These are phyloP conservation scores for Mycteria americana DNA, from an alignment of 2,797 vertebrate genomes.

Conservation along the genomic window DNA sequence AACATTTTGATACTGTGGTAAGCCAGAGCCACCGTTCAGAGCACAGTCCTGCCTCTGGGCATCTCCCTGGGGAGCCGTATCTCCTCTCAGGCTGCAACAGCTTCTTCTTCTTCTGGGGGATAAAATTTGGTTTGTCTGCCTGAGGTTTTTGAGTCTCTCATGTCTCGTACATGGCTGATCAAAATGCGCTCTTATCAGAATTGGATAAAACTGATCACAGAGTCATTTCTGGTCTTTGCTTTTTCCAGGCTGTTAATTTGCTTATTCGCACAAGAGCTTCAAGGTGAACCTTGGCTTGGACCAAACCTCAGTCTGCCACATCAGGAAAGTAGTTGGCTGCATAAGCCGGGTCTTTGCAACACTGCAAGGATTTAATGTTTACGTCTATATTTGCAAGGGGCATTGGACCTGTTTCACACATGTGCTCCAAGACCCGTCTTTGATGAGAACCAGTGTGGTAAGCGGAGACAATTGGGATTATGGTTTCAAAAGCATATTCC, in stretches of 20 bases:
- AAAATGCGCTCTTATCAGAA: background rate
- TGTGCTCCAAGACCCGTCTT: background rate
- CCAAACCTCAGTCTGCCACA: background rate
- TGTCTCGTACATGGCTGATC: background rate
- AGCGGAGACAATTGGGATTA: background rate
- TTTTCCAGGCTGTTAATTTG: background rate
- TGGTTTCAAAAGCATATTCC: background rate
- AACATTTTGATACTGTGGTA: background rate
- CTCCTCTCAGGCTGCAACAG: background rate
- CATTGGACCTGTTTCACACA: background rate
- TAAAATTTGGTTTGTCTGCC: background rate
- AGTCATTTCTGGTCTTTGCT: background rate
- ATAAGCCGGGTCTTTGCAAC: background rate
- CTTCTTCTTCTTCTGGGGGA: background rate
- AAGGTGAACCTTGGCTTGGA: background rate
- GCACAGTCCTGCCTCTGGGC: background rate
- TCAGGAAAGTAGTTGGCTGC: background rate
- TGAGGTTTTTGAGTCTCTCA: background rate
- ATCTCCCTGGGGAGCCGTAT: background rate
- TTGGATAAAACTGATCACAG: background rate
- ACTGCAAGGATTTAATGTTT: background rate
- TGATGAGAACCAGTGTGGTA: background rate
- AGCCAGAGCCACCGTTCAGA: background rate
- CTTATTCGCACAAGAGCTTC: background rate
- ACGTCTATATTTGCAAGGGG: background rate